Conservation (phyloP, 1,140 invertebrate species). For the Argopecten irradians region DNA sequence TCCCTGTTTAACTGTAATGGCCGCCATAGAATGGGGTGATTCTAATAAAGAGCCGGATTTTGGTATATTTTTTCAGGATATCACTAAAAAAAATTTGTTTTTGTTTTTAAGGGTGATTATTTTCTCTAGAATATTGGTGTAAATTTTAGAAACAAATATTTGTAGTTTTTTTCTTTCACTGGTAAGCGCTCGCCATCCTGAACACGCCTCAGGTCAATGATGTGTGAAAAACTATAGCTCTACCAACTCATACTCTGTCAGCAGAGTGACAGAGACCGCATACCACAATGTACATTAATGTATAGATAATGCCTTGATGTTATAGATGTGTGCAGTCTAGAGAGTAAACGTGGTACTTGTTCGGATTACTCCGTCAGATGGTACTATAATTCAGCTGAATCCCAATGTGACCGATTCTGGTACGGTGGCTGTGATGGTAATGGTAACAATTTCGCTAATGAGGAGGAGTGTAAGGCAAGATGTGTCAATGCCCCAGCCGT, state of each 20-base stretch:
- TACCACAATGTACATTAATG: constrained; percentile 47
- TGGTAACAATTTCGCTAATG: constrained; percentile 64
- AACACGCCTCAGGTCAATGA: too few relatives aligned
- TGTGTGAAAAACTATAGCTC: background rate
- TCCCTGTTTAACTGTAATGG: too few relatives aligned
- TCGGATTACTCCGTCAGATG: constrained; percentile 53
- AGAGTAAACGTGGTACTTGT: constrained; percentile 33
- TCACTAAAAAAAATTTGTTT: too few relatives aligned
- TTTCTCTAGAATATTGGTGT: too few relatives aligned
- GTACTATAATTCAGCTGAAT: constrained; percentile 2
- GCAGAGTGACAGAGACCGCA: too few relatives aligned
- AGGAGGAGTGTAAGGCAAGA: constrained; percentile 50
- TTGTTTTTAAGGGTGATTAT: too few relatives aligned
- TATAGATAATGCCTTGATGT: constrained; percentile 57
- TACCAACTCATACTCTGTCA: background rate
- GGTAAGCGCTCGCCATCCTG: too few relatives aligned
- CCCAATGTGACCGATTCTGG: constrained; percentile 35
- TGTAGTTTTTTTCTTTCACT: too few relatives aligned
- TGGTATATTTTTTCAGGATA: too few relatives aligned
- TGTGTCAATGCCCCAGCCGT: constrained; percentile 38
- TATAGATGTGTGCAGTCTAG: constrained; percentile 31
- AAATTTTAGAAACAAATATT: too few relatives aligned
- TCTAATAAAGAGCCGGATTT: too few relatives aligned
- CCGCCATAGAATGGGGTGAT: too few relatives aligned
- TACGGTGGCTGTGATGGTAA: constrained; percentile 62